phyloP scores from a whole-genome alignment of 2,797 vertebrate genomes.

The Pteropus rufus region DNA sequence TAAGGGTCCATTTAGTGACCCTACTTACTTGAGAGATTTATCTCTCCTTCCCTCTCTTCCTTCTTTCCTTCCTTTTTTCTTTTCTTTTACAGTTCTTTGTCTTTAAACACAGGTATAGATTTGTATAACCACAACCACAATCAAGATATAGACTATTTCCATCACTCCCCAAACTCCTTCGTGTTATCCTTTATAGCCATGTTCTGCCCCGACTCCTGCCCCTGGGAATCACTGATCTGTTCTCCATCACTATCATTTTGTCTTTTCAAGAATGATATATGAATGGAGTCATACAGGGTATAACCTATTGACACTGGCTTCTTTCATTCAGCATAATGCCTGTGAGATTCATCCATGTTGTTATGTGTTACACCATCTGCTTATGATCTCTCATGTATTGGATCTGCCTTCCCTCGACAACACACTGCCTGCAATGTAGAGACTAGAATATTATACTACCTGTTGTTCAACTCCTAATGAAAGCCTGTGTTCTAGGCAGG shows the following conservation, averaged over 20 bases:
- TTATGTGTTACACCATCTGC: background rate
- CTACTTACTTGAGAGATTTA: background rate
- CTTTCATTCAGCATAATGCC: constrained; percentile 24
- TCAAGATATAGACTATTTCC: background rate
- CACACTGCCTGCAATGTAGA: background rate
- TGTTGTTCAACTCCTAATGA: constrained; percentile 24
- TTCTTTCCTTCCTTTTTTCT: background rate
- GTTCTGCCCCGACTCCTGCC: background rate
- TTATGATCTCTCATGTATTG: background rate
- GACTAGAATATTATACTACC: background rate
- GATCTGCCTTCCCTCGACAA: background rate
- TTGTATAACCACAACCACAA: background rate
- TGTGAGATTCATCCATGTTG: background rate
- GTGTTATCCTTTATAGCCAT: background rate
- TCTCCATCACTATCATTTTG: background rate
- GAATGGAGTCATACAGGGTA: background rate
- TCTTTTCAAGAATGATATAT: constrained; percentile 7
- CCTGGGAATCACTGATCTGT: background rate
- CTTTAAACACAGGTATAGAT: background rate
- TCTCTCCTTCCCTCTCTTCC: background rate
- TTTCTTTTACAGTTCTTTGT: background rate
- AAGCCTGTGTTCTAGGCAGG: background rate
- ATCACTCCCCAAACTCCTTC: background rate
- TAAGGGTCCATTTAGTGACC: background rate
- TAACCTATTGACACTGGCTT: constrained; percentile 37